A percentile compares a stretch with the other conserved stretches of the same genome.
Evolutionary conservation across 2,113 vertebrate genomes (phyloP).

Genomic region (Calyptomena viridis): DNA sequence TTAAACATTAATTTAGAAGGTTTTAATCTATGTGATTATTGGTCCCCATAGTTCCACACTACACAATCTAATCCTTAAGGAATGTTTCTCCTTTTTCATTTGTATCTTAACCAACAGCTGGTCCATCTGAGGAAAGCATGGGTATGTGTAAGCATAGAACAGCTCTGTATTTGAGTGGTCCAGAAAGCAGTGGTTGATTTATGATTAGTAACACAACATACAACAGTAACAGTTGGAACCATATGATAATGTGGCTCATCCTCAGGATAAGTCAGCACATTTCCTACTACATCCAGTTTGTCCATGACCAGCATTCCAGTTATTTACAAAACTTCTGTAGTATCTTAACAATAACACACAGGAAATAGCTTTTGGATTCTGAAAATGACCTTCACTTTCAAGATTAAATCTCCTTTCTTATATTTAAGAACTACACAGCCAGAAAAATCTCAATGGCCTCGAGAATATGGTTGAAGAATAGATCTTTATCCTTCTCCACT

Average conservation of each 20-base stretch:
- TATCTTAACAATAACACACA: background rate
- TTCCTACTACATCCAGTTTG: background rate
- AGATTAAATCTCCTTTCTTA: background rate
- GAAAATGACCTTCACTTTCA: background rate
- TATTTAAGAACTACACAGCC: background rate
- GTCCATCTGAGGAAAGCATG: background rate
- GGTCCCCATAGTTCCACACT: background rate
- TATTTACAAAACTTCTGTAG: background rate
- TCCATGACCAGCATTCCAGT: background rate
- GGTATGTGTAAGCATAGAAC: background rate
- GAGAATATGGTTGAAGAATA: background rate
- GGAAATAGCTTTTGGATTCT: background rate
- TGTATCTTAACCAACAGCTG: background rate
- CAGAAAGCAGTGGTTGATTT: background rate
- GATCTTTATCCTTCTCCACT: background rate
- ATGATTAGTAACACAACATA: background rate
- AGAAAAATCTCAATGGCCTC: background rate
- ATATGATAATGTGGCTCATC: too few species aligned
- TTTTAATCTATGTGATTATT: background rate
- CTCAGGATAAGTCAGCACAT: background rate
- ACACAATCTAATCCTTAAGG: background rate
- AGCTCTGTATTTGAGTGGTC: background rate
- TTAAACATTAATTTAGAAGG: background rate
- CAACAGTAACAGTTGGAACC: background rate
- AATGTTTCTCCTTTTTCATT: background rate